Evolutionary conservation across 2,113 vertebrate species (phyloP).

Genomic region (Camelus dromedarius): DNA sequence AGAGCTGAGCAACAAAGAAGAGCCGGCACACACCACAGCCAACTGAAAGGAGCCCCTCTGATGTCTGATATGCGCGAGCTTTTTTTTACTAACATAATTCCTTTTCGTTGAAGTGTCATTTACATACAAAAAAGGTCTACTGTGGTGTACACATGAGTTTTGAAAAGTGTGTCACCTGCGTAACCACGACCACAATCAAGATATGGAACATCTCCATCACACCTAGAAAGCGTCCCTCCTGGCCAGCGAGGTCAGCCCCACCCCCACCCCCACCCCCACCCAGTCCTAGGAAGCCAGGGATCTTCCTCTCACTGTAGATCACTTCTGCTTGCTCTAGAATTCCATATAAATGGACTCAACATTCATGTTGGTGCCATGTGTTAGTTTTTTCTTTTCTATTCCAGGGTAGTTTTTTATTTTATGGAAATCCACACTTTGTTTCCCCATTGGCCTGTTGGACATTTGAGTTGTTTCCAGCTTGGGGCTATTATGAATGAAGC

Average conservation of each 20-base stretch:
- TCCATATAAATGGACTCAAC: not conserved
- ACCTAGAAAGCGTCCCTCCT: not conserved
- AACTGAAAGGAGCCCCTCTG: not conserved
- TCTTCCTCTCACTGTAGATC: not conserved
- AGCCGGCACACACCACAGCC: not conserved
- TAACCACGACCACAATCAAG: not conserved
- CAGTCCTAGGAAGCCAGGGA: not conserved
- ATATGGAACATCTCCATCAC: not conserved
- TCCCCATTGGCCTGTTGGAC: not conserved
- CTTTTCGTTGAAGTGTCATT: not conserved
- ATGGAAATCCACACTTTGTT: not conserved
- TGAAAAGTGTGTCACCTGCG: not conserved
- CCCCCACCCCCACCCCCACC: too few species aligned
- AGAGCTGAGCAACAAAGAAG: not conserved
- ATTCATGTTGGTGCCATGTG: not conserved
- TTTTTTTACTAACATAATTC: not conserved
- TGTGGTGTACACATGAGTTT: not conserved
- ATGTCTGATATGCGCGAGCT: not conserved
- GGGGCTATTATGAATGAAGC: not conserved
- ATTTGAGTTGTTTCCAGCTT: not conserved
- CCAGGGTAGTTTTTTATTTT: not conserved
- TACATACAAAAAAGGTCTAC: not conserved
- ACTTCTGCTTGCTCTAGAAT: not conserved
- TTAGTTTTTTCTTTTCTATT: not conserved
- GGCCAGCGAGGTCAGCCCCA: not conserved